Percentiles rank a stretch among this genome's conserved stretches.
Evolutionary conservation across 2,888 invertebrate genomes (phyloP).

Genomic region (Phaedon cochleariae): DNA sequence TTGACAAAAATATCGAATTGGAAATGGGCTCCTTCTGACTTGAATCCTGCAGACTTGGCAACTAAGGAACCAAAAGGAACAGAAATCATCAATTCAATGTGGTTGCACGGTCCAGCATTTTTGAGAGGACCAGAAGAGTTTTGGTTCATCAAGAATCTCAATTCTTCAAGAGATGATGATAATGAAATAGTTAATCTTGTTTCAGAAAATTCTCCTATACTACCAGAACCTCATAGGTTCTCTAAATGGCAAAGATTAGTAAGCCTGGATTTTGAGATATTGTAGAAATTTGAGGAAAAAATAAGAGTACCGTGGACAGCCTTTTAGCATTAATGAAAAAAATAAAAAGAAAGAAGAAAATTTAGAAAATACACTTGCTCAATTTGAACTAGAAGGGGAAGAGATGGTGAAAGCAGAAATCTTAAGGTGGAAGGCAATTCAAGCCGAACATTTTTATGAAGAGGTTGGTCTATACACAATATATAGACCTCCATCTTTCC

Average conservation of each 20-base stretch:
- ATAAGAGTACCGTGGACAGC: not conserved
- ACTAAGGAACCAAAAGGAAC: not conserved
- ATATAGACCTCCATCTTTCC: no score
- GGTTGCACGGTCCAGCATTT: slow-evolving; percentile 3
- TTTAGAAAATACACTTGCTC: no score
- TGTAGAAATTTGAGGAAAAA: not conserved
- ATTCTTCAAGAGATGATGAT: no score
- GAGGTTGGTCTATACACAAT: not conserved
- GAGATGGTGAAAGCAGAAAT: not conserved
- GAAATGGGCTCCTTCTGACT: not conserved
- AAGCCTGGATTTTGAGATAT: not conserved
- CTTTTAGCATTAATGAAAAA: no score
- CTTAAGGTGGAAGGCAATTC: not conserved
- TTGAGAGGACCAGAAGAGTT: not conserved
- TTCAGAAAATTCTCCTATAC: not conserved
- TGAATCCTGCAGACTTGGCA: not conserved
- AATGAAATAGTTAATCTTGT: no score
- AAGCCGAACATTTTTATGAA: not conserved
- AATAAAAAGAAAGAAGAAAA: no score
- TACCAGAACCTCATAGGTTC: not conserved
- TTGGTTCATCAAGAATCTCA: not conserved
- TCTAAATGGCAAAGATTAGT: not conserved
- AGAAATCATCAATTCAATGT: not conserved
- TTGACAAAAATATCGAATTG: not conserved
- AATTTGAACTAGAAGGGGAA: no score